Percentiles rank a stretch among this genome's conserved stretches.
Evolutionary conservation across 2,113 vertebrate genomes (phyloP).

Genomic region (Falco punctatus): DNA sequence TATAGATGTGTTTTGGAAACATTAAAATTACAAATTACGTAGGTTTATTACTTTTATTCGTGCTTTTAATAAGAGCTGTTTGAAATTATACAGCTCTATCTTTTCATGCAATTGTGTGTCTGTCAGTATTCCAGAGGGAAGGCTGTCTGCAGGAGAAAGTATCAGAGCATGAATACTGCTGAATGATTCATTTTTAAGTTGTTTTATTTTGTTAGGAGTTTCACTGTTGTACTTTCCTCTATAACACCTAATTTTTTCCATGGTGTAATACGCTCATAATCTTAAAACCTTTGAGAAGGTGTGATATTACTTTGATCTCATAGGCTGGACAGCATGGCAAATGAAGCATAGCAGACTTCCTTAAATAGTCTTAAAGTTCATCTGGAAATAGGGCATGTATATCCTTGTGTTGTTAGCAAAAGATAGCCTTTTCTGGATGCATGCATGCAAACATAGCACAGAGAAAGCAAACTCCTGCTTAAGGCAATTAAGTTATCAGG

Average conservation of each 20-base stretch:
- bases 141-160: background rate
- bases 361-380: background rate
- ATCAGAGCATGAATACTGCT: background rate
- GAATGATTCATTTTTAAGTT: slow-evolving; percentile 38
- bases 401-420: background rate
- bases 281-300: slow-evolving; percentile 14
- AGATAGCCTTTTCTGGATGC: background rate
- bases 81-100: background rate
- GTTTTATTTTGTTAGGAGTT: slow-evolving; percentile 19
- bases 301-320: slow-evolving; percentile 6
- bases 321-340: background rate
- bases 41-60: background rate
- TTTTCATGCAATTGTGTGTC: background rate
- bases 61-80: background rate
- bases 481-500: background rate
- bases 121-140: slow-evolving; percentile 16
- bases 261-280: slow-evolving; percentile 16
- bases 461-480: background rate
- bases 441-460: background rate
- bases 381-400: background rate
- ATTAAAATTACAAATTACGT: background rate
- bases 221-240: background rate
- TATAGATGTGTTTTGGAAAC: background rate
- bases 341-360: background rate
- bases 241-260: background rate